phyloP scores from a whole-genome alignment of 2,888 invertebrate genomes.

The Boloria euphrosyne region DNA sequence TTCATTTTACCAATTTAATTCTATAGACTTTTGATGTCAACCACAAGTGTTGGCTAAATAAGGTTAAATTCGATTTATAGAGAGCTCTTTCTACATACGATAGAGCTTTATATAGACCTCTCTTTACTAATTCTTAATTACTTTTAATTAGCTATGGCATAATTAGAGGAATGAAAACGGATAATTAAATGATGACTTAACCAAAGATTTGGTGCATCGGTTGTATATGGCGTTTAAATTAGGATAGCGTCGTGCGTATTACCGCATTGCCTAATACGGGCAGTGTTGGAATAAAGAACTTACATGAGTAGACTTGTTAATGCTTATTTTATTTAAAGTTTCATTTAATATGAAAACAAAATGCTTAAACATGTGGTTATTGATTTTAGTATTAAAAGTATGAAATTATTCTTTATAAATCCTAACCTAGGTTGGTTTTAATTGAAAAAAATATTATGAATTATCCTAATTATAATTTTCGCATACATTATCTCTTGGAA shows the following conservation, averaged over 20 bases:
- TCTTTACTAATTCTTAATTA: slow-evolving; percentile 2
- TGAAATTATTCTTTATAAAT: too few relatives aligned
- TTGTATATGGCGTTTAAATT: slow-evolving; percentile 36
- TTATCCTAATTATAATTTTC: too few relatives aligned
- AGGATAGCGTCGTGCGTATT: slow-evolving; percentile 32
- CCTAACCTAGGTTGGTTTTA: too few relatives aligned
- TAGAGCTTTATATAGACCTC: background rate
- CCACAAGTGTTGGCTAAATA: background rate
- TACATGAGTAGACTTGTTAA: background rate
- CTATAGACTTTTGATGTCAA: background rate
- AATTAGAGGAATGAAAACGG: slow-evolving; percentile 4
- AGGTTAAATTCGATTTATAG: slow-evolving; percentile 9
- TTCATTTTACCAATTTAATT: too few relatives aligned
- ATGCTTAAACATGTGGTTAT: too few relatives aligned
- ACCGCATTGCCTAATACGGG: slow-evolving; percentile 26
- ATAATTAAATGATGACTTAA: slow-evolving; percentile 22
- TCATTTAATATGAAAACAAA: too few relatives aligned
- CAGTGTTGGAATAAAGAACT: slow-evolving; percentile 6
- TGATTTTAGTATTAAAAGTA: too few relatives aligned
- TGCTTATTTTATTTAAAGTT: background rate
- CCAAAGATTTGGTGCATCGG: slow-evolving; percentile 27
- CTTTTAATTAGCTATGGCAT: background rate
- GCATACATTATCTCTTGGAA: too few relatives aligned
- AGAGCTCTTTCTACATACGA: too few relatives aligned
- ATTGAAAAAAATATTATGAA: too few relatives aligned